Conservation (phyloP, 2,888 invertebrate species). For the Automeris io region DNA sequence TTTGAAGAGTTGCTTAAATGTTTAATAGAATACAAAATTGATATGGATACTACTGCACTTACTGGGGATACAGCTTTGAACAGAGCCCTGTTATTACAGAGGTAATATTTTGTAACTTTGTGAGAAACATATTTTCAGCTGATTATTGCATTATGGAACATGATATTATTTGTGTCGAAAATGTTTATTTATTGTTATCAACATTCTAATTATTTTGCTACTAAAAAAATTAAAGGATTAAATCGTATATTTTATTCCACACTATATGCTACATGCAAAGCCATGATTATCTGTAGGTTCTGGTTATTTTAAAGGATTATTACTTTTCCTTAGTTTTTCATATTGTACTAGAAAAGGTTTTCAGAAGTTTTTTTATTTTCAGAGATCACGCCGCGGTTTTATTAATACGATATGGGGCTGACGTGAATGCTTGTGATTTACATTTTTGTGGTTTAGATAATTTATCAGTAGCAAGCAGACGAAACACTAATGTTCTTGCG, state of each 20-base stretch:
- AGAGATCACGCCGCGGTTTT: conserved; percentile 72
- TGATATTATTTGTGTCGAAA: too few relatives aligned
- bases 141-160: too few relatives aligned
- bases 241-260: too few relatives aligned
- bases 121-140: too few relatives aligned
- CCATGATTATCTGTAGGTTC: too few relatives aligned
- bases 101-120: conserved; percentile 48
- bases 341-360: neutral
- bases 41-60: conserved; percentile 59
- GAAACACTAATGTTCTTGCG: conserved; percentile 40
- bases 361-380: conserved; percentile 22
- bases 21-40: conserved; percentile 58
- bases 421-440: conserved; percentile 78
- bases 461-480: conserved; percentile 70
- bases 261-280: too few relatives aligned
- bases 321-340: neutral
- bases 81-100: conserved; percentile 67
- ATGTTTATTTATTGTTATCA: too few relatives aligned
- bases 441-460: conserved; percentile 75
- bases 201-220: too few relatives aligned
- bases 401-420: conserved; percentile 79
- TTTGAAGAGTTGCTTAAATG: conserved; percentile 72
- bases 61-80: conserved; percentile 73
- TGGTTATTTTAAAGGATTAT: too few relatives aligned
- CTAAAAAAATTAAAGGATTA: too few relatives aligned